Evolutionary conservation across 2,113 vertebrate genomes (phyloP), one percentile per base, ranked within the genome.

Genomic region (Hipposideros armiger): DNA sequence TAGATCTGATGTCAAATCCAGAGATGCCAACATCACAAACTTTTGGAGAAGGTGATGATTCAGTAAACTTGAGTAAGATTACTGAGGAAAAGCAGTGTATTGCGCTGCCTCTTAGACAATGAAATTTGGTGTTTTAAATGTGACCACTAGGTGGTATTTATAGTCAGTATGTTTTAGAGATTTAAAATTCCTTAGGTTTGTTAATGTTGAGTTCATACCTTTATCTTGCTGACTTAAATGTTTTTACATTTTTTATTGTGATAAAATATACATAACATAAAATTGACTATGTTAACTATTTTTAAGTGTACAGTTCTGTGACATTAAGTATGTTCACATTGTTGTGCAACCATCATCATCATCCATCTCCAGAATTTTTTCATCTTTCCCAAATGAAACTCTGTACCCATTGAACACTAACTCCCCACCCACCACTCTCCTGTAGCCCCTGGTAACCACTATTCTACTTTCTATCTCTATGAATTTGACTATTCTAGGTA

Each of bases 81-180:
- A 15, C 69, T 84, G 64, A 81, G 20, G 40, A 94, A 80, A 90
- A 82, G 50, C 36, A 69, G 2, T 62, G 1, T 73, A 42, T 45
- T 72, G 40, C 69, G 20, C 36, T 93, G 40, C 32, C 22, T 87
- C 50, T 82, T 60, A 89, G 42, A 60, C 94, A 66, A 87, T 85
- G 67, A 86, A 91, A 66, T 86, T 73, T 72, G 67, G 28, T 69
- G 16, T 97, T 97, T 90, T 89, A 69, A 93, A 30, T 95, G 62
- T 97, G 97, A 86, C 97, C 97, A 97, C 96, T 97, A 98, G 97
- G 97, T 97, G 97, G 97, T 97, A 96, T 95, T 96, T 97, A 94
- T 94, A 97, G 92, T 80, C 74, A 94, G 28, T 93, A 28, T 96
- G 54, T 84, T 89, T 92, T 47, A 36, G 90, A 91, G 30, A 64